phyloP scores from a whole-genome alignment of 2,797 vertebrate genomes.

The Danio jaintianensis region DNA sequence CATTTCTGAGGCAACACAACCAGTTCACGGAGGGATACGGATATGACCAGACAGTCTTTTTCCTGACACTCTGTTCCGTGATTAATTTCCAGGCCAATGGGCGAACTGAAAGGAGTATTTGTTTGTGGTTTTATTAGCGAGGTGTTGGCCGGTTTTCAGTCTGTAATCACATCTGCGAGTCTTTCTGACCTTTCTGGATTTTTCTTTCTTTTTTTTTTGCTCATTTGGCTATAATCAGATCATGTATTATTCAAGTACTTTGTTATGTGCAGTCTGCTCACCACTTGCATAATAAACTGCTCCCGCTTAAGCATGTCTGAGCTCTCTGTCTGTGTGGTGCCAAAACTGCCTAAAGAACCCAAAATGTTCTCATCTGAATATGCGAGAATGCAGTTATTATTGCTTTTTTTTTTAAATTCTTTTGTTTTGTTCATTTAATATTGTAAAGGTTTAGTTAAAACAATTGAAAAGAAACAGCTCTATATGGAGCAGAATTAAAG shows the following conservation, averaged over 20 bases:
- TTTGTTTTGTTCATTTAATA: neutral
- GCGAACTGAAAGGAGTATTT: slow-evolving; percentile 74
- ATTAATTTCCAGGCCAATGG: slow-evolving; percentile 79
- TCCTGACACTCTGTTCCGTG: slow-evolving; percentile 66
- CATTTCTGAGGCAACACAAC: slow-evolving; percentile 54
- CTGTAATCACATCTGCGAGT: slow-evolving; percentile 78
- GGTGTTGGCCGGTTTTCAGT: slow-evolving; percentile 78
- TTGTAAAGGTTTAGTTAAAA: neutral
- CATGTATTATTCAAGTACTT: slow-evolving; percentile 82
- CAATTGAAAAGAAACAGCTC: neutral
- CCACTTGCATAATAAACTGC: slow-evolving; percentile 56
- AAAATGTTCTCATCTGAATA: neutral
- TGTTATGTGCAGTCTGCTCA: slow-evolving; percentile 75
- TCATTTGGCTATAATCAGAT: slow-evolving; percentile 81
- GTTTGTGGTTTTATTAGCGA: slow-evolving; percentile 82
- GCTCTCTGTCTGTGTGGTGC: slow-evolving; percentile 44
- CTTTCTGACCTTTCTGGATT: slow-evolving; percentile 81
- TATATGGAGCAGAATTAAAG: neutral
- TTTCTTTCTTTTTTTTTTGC: slow-evolving; percentile 75
- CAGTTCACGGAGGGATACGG: slow-evolving; percentile 18
- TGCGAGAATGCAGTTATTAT: neutral
- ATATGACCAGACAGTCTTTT: slow-evolving; percentile 48
- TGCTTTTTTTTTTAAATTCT: neutral
- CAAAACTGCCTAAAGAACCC: neutral
- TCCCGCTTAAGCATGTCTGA: slow-evolving; percentile 65